Evolutionary conservation across 2,113 vertebrate genomes (phyloP).

Genomic region (Mormyrus lacerda): DNA sequence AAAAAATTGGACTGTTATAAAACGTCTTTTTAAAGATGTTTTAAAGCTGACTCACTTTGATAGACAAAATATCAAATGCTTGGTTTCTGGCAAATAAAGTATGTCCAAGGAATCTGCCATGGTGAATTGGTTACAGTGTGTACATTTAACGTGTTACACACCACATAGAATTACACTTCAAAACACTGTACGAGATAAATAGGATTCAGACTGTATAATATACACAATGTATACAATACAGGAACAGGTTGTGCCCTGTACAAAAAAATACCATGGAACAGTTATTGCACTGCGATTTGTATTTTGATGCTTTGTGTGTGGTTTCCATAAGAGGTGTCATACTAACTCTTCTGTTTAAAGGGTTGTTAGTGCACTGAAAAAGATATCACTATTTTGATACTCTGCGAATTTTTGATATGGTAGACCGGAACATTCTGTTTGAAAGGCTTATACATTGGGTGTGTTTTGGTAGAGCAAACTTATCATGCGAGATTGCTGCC

Average conservation of each 20-base stretch:
- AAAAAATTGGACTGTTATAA: not conserved
- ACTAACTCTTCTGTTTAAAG: not conserved
- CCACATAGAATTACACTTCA: not conserved
- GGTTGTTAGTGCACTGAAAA: not conserved
- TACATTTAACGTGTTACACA: not conserved
- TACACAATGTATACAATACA: not conserved
- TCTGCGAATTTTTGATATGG: not conserved
- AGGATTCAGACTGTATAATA: not conserved
- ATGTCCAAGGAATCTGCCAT: not conserved
- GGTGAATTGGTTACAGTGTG: not conserved
- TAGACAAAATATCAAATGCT: no score
- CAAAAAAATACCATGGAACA: not conserved
- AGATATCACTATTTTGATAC: not conserved
- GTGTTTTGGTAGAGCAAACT: not conserved
- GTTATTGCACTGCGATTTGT: not conserved
- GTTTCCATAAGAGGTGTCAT: not conserved
- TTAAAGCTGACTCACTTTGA: no score
- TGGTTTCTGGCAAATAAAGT: no score
- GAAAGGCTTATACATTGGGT: not conserved
- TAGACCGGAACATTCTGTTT: not conserved
- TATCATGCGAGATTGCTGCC: not conserved
- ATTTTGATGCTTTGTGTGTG: not conserved
- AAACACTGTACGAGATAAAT: not conserved
- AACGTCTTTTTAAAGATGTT: no score
- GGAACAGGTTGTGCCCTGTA: not conserved